Evolutionary conservation across 2,888 invertebrate genomes (phyloP).

Genomic region (Autographa gamma): DNA sequence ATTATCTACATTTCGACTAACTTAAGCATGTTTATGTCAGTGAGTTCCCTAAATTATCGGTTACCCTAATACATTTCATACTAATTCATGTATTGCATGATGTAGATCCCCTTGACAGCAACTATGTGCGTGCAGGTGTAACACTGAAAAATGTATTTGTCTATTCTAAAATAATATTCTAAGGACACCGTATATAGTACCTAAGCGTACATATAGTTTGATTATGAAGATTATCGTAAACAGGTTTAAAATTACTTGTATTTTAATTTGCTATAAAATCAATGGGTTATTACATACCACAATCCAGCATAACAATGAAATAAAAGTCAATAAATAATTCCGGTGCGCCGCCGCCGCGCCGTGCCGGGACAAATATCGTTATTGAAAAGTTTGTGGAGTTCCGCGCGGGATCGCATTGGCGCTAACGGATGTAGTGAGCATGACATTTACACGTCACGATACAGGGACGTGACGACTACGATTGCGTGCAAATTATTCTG

Average conservation of each 20-base stretch:
- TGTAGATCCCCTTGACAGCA: too few relatives aligned
- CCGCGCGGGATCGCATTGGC: conserved; percentile 21
- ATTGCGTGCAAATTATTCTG: not conserved
- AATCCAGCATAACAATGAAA: not conserved
- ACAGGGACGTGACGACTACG: conserved; percentile 17
- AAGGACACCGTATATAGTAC: too few relatives aligned
- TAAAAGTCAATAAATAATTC: conserved; percentile 15
- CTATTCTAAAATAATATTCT: too few relatives aligned
- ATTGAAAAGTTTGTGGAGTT: conserved; percentile 47
- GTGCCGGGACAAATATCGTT: conserved; percentile 34
- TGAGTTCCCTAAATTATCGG: too few relatives aligned
- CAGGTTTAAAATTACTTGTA: not conserved
- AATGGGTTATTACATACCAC: not conserved
- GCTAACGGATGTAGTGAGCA: conserved; percentile 22
- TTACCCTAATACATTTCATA: too few relatives aligned
- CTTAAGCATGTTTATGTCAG: too few relatives aligned
- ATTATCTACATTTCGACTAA: too few relatives aligned
- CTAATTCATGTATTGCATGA: too few relatives aligned
- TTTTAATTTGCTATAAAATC: not conserved
- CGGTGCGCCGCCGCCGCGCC: conserved; percentile 10
- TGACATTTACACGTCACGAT: conserved; percentile 27
- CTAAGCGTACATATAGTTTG: too few relatives aligned
- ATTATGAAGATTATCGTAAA: too few relatives aligned
- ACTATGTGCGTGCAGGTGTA: too few relatives aligned
- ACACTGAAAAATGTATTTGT: too few relatives aligned